These are phyloP conservation scores for Callocephalon fimbriatum DNA, from an alignment of 2,113 vertebrate species.

Conservation along the genomic window DNA sequence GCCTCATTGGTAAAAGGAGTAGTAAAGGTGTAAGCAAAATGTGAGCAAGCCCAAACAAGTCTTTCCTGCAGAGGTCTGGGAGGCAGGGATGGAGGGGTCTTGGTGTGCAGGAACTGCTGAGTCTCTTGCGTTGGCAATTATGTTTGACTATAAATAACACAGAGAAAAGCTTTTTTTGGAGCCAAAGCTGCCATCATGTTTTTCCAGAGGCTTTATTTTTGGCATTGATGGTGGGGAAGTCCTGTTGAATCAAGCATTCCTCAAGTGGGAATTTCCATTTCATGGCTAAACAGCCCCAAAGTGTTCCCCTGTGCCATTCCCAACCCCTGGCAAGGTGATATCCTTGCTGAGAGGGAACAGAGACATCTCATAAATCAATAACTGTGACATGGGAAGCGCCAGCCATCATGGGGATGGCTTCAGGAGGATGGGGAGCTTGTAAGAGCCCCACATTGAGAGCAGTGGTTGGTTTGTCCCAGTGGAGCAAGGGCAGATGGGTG, in stretches of 20 bases:
- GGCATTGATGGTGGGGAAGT: background rate
- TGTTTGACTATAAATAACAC: fast-evolving
- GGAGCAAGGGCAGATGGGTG: background rate
- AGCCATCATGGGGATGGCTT: background rate
- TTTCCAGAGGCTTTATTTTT: background rate
- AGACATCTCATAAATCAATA: background rate
- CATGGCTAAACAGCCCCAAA: background rate
- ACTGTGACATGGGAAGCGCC: background rate
- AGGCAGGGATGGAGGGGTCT: background rate
- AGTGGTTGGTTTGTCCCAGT: background rate
- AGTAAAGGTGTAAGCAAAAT: background rate
- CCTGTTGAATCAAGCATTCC: background rate
- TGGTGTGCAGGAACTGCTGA: background rate
- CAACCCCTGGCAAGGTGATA: background rate
- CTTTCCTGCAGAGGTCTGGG: background rate
- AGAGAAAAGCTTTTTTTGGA: background rate
- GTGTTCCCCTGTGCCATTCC: background rate
- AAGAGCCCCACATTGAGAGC: background rate
- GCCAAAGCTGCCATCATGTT: background rate
- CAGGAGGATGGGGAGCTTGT: background rate
- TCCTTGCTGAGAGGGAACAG: background rate
- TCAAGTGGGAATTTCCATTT: background rate
- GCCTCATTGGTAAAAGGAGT: background rate
- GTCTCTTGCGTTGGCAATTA: fast-evolving
- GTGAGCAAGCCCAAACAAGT: background rate